Base-by-base conservation (phyloP, 2,797 vertebrate species). In the Pteronotus mesoamericanus region DNA sequence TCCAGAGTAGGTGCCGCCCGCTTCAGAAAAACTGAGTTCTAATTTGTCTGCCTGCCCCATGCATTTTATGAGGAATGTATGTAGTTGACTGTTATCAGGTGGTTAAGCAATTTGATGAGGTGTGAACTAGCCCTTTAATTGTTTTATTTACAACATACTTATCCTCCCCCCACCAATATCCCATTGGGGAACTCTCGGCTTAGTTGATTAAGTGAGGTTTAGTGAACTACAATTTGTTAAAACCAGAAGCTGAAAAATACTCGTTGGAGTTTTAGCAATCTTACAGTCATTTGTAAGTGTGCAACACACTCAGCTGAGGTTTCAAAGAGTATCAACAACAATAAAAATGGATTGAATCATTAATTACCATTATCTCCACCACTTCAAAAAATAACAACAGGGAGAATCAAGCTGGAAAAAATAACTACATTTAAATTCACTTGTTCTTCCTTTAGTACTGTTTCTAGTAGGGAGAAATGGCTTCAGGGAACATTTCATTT, bases 111-210 rank as follows among this genome's bases (percentile, higher is more conserved):
- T 84, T 97, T 98, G 98, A 98, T 98, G 98, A 98, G 98, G 98
- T 98, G 98, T 96, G 98, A 98, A 98, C 96, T 98, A 98, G 97
- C 82, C 94, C 82, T 97, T 98, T 98, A 97, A 98, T 97, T 98
- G 97, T 98, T 98, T 98, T 98, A 98, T 98, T 99, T 98, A 98
- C 96, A 96, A 97, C 98, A 96, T 92, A 96, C 86, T 95, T 97
- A 97, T 64, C 94, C 92, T 86, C 94, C 95, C 89, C 94, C 95
- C 29, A 59, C 96, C 90, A 87, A 96, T 72, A 94, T 92, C 59
- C 94, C 97, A 96, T 69, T 61, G 92, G 97, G 89, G 97, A 97
- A 97, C 96, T 94, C 92, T 94, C 95, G 98, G 94, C 96, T 98
- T 97, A 97, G 97, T 98, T 89, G 97, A 97, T 98, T 97, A 97